phyloP scores from a whole-genome alignment of 1,140 invertebrate genomes.

The Saxidomus purpurata region DNA sequence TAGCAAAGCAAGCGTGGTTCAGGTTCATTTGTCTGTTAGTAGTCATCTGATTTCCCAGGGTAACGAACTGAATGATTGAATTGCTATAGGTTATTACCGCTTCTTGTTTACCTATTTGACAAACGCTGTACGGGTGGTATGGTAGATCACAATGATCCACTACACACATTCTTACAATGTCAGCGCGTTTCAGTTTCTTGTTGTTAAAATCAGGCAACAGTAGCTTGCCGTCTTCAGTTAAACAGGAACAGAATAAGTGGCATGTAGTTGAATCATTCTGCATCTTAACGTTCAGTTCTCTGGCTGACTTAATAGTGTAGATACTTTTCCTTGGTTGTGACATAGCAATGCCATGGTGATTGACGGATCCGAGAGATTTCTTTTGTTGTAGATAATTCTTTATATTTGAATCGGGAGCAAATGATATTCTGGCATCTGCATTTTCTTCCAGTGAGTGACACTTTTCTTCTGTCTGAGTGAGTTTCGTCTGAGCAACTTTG shows the following conservation, averaged over 20 bases:
- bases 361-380: background rate
- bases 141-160: background rate
- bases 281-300: background rate
- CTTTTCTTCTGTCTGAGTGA: background rate
- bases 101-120: constrained; percentile 3
- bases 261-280: background rate
- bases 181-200: constrained; percentile 7
- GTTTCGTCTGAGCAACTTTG: background rate
- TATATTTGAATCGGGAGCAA: background rate
- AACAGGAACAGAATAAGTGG: background rate
- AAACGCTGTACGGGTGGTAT: background rate
- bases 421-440: background rate
- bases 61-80: constrained; percentile 8
- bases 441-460: background rate
- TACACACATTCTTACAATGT: background rate
- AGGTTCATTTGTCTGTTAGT: background rate
- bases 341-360: background rate
- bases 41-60: background rate
- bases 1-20: background rate
- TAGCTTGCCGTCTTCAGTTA: background rate
- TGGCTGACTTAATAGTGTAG: background rate
- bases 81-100: background rate
- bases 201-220: background rate
- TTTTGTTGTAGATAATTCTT: background rate
- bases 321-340: background rate